These are phyloP conservation scores for Odontothrips loti DNA, from an alignment of 2,888 invertebrate genomes.

Conservation along the genomic window DNA sequence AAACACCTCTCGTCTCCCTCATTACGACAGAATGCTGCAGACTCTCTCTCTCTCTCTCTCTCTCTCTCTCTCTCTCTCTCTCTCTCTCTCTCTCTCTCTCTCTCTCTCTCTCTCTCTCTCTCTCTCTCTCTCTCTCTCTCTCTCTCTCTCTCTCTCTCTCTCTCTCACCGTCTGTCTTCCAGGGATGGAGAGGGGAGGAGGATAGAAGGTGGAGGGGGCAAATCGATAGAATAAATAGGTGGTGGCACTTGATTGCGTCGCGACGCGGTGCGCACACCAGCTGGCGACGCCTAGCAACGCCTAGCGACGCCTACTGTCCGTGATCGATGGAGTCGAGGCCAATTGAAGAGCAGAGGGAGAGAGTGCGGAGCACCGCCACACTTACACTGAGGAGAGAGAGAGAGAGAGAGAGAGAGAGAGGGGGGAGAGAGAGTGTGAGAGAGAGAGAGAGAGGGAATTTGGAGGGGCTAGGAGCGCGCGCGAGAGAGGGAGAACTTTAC, in stretches of 20 bases:
- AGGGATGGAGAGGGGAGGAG: not conserved
- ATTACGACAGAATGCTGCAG: no score
- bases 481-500: not conserved
- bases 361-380: not conserved
- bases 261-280: not conserved
- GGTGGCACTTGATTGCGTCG: not conserved
- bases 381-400: not conserved
- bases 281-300: not conserved
- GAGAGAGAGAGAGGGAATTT: not conserved
- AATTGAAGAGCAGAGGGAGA: not conserved
- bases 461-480: not conserved
- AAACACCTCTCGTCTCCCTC: no score
- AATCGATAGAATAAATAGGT: slow-evolving; percentile 21
- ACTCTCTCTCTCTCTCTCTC: no score
- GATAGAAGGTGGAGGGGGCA: not conserved
- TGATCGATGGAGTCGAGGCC: not conserved
- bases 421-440: not conserved
- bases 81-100: no score
- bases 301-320: not conserved
- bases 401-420: not conserved
- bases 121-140: no score
- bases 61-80: no score
- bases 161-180: not conserved
- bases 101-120: no score
- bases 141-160: not conserved